These are phyloP conservation scores for Exocentrus adspersus DNA, from an alignment of 2,888 invertebrate species.

Conservation along the genomic window DNA sequence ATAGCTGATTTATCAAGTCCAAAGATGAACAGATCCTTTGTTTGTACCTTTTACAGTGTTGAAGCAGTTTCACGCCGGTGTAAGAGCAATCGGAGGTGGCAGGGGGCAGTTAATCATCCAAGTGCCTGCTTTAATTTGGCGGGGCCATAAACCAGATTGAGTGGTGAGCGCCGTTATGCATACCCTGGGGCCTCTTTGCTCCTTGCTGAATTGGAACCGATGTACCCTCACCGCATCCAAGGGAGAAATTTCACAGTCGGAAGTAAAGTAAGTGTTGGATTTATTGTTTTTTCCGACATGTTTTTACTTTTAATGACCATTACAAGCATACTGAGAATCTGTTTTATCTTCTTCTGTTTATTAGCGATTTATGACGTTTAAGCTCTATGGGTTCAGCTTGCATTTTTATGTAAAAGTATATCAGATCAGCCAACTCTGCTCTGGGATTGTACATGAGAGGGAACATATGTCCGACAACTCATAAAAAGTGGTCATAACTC, in stretches of 20 bases:
- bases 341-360: too few species aligned
- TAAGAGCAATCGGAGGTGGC: conserved; percentile 41
- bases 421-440: too few species aligned
- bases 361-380: too few species aligned
- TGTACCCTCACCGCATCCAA: conserved; percentile 20
- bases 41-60: conserved; percentile 48
- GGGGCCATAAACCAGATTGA: conserved; percentile 60
- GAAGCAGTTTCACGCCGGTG: conserved; percentile 38
- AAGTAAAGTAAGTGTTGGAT: conserved; percentile 3
- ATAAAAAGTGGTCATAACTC: too few species aligned
- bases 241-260: conserved; percentile 12
- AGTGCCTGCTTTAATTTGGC: conserved; percentile 59
- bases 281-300: conserved; percentile 9
- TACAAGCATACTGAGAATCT: background rate
- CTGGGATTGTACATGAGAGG: too few species aligned
- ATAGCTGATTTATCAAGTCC: conserved; percentile 46
- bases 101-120: conserved; percentile 55
- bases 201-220: conserved; percentile 35
- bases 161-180: conserved; percentile 58
- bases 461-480: too few species aligned
- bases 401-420: too few species aligned
- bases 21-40: conserved; percentile 49
- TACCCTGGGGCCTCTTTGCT: conserved; percentile 55
- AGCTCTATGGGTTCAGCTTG: too few species aligned
- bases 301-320: conserved; percentile 5